Conservation (phyloP, 2,888 invertebrate genomes). For the Elgonia sp. region DNA sequence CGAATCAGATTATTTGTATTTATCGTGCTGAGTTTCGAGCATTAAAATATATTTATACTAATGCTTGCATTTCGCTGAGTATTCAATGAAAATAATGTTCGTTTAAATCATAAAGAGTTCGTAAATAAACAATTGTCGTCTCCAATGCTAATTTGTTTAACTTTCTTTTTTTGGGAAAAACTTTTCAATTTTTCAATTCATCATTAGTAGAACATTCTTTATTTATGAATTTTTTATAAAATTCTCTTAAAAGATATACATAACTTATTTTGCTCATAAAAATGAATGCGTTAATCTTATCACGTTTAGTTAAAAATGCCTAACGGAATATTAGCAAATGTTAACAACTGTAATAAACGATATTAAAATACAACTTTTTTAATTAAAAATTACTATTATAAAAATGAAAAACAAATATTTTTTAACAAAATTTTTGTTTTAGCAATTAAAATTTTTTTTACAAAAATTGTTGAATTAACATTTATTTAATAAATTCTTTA, state of each 20-base stretch:
- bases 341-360: conserved; percentile 26
- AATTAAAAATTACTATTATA: no score
- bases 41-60: background rate
- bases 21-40: background rate
- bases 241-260: conserved; percentile 31
- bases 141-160: background rate
- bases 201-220: background rate
- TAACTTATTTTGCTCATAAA: conserved; percentile 31
- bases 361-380: conserved; percentile 10
- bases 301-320: conserved; percentile 37
- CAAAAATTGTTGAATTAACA: no score
- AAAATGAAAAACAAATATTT: no score
- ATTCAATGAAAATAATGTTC: background rate
- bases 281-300: conserved; percentile 46
- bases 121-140: background rate
- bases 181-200: background rate
- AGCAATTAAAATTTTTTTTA: no score
- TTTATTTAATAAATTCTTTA: no score
- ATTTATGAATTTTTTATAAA: conserved; percentile 9
- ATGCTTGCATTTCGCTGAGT: background rate
- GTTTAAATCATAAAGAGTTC: background rate
- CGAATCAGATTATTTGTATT: background rate
- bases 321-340: conserved; percentile 42
- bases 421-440: background rate
- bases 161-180: background rate